A percentile compares a stretch with the other conserved stretches of the same genome.
These are phyloP conservation scores for Acronicta leporina DNA, from an alignment of 2,888 invertebrate species.

Conservation along the genomic window DNA sequence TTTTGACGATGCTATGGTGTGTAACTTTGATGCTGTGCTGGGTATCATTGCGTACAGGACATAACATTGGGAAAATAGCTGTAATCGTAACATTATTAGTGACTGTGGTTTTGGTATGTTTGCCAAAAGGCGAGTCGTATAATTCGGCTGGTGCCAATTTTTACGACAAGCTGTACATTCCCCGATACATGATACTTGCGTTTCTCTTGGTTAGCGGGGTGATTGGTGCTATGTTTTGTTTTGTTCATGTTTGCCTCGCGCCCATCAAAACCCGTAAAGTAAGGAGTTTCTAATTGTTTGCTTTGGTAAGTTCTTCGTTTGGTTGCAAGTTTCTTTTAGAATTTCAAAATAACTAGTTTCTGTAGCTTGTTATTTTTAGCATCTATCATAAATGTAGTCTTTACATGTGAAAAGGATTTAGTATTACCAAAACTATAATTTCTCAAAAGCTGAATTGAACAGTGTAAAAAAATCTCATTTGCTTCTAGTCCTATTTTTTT, in stretches of 20 bases:
- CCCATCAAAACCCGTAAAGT: constrained; percentile 77
- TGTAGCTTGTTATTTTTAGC: too few species aligned
- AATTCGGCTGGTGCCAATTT: constrained; percentile 81
- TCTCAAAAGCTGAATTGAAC: too few species aligned
- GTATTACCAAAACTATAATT: neutral
- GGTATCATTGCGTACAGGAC: constrained; percentile 90
- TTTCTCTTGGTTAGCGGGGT: constrained; percentile 70
- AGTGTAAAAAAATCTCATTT: too few species aligned
- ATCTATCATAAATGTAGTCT: too few species aligned
- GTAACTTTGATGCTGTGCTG: constrained; percentile 90
- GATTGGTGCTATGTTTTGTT: constrained; percentile 69
- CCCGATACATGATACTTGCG: constrained; percentile 70
- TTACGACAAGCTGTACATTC: constrained; percentile 77
- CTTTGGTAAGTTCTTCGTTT: constrained; percentile 69
- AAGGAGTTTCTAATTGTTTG: constrained; percentile 67
- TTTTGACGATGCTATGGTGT: constrained; percentile 91
- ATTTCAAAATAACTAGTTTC: too few species aligned
- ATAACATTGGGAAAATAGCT: constrained; percentile 90
- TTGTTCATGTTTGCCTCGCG: constrained; percentile 72
- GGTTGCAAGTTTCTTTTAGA: constrained; percentile 29
- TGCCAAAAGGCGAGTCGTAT: constrained; percentile 88
- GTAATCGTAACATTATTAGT: constrained; percentile 86
- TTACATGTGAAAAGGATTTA: too few species aligned
- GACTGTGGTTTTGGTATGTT: constrained; percentile 89
- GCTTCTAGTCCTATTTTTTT: constrained; percentile 1